A percentile compares a stretch with the other conserved stretches of the same genome.
Evolutionary conservation across 2,113 vertebrate genomes (phyloP).

Genomic region (Ctenomys sociabilis): DNA sequence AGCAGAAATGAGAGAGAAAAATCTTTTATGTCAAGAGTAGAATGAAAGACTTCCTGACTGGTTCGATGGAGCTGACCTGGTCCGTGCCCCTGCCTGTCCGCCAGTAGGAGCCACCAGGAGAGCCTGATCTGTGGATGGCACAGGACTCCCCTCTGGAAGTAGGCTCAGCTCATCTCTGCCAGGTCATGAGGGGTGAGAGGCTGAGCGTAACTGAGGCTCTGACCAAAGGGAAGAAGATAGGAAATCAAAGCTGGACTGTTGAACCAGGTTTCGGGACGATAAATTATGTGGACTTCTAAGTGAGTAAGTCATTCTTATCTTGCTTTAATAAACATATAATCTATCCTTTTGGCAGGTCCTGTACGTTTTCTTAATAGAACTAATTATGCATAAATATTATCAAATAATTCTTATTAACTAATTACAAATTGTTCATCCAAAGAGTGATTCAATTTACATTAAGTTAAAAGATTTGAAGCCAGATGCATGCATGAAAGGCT

Average conservation of each 20-base stretch:
- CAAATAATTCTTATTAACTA: slow-evolving; percentile 64
- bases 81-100: background rate
- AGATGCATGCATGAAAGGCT: background rate
- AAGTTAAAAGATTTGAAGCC: slow-evolving; percentile 56
- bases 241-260: background rate
- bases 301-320: slow-evolving; percentile 50
- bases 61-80: background rate
- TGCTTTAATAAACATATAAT: slow-evolving; percentile 25
- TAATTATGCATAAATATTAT: slow-evolving; percentile 65
- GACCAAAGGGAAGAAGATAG: background rate
- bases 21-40: background rate
- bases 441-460: slow-evolving; percentile 48
- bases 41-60: background rate
- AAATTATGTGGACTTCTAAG: slow-evolving; percentile 43
- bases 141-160: background rate
- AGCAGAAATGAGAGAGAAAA: background rate
- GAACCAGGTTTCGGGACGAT: slow-evolving; percentile 20
- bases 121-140: background rate
- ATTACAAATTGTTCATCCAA: slow-evolving; percentile 55
- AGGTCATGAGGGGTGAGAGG: background rate
- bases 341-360: slow-evolving; percentile 22
- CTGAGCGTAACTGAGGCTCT: background rate
- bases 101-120: background rate
- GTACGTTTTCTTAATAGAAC: slow-evolving; percentile 52
- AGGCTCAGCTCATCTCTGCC: background rate